A percentile compares a stretch with the other conserved stretches of the same genome.
These are phyloP conservation scores for Cremastobaeus sp. DNA, from an alignment of 2,888 invertebrate species.

Conservation along the genomic window DNA sequence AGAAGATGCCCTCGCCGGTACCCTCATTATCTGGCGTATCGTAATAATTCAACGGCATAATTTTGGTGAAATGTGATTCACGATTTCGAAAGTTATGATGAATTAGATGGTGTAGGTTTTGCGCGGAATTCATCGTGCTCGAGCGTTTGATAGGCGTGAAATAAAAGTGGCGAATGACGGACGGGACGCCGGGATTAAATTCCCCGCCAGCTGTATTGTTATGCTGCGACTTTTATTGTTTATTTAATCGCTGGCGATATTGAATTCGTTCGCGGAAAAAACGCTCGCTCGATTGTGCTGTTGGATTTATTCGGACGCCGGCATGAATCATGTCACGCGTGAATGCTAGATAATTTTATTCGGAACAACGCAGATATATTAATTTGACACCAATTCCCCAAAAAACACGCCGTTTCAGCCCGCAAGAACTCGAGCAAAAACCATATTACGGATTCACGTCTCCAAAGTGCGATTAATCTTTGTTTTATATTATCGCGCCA, in stretches of 20 bases:
- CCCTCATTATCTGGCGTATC: constrained; percentile 44
- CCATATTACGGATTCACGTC: constrained; percentile 20
- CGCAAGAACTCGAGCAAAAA: constrained; percentile 12
- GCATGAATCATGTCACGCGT: too few species aligned
- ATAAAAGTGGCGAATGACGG: constrained; percentile 26
- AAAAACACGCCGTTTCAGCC: too few species aligned
- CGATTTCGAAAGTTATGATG: constrained; percentile 53
- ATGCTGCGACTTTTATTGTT: too few species aligned
- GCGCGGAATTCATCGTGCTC: constrained; percentile 13
- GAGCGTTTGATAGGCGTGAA: constrained; percentile 34
- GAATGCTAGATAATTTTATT: too few species aligned
- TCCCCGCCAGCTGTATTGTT: too few species aligned
- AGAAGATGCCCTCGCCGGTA: constrained; percentile 65
- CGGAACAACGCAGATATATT: too few species aligned
- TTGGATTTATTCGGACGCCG: too few species aligned
- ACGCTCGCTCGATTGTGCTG: too few species aligned
- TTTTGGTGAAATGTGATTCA: constrained; percentile 53
- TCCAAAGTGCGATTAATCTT: constrained; percentile 7
- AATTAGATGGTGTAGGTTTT: constrained; percentile 23
- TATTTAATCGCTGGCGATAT: too few species aligned
- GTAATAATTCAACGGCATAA: constrained; percentile 43
- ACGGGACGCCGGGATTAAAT: background rate
- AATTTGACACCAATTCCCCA: too few species aligned
- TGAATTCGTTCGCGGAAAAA: too few species aligned
- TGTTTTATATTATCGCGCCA: constrained; percentile 23